Conservation (phyloP, 1,140 invertebrate species). For the Neodiprion fabricii region DNA sequence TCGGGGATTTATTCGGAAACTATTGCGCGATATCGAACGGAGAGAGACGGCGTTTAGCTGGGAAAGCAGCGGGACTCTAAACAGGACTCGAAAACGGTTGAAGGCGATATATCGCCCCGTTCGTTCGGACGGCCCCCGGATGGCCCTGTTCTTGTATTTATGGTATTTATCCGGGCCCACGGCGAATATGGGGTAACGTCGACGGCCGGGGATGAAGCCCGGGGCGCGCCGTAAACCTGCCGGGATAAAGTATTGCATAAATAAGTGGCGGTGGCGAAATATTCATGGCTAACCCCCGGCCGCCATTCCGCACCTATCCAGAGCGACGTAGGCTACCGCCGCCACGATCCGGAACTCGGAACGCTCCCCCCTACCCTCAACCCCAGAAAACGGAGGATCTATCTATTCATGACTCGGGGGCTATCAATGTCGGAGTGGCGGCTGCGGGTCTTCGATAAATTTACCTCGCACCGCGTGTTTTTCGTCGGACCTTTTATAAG, state of each 20-base stretch:
- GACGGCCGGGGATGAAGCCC: background rate
- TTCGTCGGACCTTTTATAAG: background rate
- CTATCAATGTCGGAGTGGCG: slow-evolving; percentile 43
- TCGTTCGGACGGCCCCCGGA: slow-evolving; percentile 23
- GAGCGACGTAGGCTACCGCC: too few relatives aligned
- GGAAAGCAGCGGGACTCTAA: slow-evolving; percentile 22
- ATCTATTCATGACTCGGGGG: slow-evolving; percentile 48
- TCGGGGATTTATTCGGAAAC: slow-evolving; percentile 17
- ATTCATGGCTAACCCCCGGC: slow-evolving; percentile 57
- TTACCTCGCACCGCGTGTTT: slow-evolving; percentile 27
- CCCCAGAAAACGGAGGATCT: slow-evolving; percentile 45
- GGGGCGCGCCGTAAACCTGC: slow-evolving; percentile 26
- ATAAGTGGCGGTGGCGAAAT: slow-evolving; percentile 60
- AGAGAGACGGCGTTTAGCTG: background rate
- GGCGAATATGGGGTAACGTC: too few relatives aligned
- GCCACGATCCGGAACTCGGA: background rate
- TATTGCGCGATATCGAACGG: slow-evolving; percentile 5
- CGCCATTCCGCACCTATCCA: slow-evolving; percentile 24
- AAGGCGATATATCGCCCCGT: slow-evolving; percentile 7
- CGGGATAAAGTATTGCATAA: slow-evolving; percentile 31
- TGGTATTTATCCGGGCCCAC: slow-evolving; percentile 22
- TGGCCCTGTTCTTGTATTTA: slow-evolving; percentile 10
- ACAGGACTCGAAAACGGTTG: slow-evolving; percentile 24
- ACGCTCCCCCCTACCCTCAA: background rate
- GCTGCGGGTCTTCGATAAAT: slow-evolving; percentile 44